Conservation (phyloP, 2,888 invertebrate genomes). For the Psylliodes chrysocephalus region DNA sequence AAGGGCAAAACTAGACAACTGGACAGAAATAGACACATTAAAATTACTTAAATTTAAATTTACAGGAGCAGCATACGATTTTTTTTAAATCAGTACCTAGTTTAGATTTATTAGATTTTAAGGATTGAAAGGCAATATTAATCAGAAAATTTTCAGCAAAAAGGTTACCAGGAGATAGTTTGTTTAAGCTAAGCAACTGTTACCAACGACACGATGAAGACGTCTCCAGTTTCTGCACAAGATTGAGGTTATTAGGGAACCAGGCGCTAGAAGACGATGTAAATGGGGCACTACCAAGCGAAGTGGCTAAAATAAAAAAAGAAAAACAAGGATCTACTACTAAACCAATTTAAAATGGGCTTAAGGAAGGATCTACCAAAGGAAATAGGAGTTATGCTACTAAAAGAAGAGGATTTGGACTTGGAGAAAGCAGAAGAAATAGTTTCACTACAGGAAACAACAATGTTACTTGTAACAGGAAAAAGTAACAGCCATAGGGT, state of each 20-base stretch:
- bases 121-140: background rate
- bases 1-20: slow-evolving; percentile 10
- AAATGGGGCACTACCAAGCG: background rate
- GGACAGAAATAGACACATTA: slow-evolving; percentile 4
- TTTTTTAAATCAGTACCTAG: slow-evolving; percentile 7
- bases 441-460: background rate
- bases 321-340: slow-evolving; percentile 6
- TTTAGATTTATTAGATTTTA: background rate
- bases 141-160: background rate
- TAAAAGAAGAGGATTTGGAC: slow-evolving; percentile 4
- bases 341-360: slow-evolving; percentile 31
- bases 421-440: slow-evolving; percentile 14
- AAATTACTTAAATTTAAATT: slow-evolving; percentile 12
- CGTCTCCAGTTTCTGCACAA: slow-evolving; percentile 20
- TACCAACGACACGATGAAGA: slow-evolving; percentile 32
- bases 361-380: slow-evolving; percentile 3
- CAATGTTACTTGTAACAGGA: background rate
- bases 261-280: slow-evolving; percentile 19
- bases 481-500: background rate
- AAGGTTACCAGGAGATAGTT: background rate
- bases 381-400: slow-evolving; percentile 6
- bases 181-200: background rate
- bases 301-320: slow-evolving; percentile 21
- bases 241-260: slow-evolving; percentile 12
- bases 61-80: slow-evolving; percentile 1